phyloP scores from a whole-genome alignment of 2,797 vertebrate genomes.

The Caiman crocodilus region DNA sequence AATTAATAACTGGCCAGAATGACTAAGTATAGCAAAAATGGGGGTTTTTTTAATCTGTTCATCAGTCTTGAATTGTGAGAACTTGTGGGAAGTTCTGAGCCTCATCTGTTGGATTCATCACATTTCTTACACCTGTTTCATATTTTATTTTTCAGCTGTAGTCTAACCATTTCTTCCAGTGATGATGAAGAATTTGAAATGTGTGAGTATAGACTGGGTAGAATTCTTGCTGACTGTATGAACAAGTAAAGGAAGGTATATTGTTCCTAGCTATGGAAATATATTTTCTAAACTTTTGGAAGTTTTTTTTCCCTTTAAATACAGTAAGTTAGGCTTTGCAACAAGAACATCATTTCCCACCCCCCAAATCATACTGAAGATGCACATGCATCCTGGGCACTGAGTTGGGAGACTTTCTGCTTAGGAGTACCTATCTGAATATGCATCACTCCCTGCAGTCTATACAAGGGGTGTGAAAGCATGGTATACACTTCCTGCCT shows the following conservation, averaged over 20 bases:
- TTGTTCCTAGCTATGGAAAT: rapidly evolving
- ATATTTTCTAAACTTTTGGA: neutral
- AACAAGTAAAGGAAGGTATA: rapidly evolving
- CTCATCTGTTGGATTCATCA: neutral
- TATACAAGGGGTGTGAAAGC: no score
- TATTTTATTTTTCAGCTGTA: constrained; percentile 45
- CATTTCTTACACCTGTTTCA: neutral
- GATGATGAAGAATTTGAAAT: constrained; percentile 83
- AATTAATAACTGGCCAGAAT: neutral
- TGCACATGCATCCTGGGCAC: no score
- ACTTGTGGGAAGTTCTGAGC: neutral
- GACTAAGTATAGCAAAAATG: neutral
- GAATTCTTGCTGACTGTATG: neutral
- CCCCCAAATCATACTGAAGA: no score
- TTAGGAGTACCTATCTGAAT: no score
- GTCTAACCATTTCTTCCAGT: constrained; percentile 77
- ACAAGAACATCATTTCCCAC: no score
- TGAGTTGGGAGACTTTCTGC: no score
- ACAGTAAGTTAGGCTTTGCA: no score
- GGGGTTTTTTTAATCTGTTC: no score
- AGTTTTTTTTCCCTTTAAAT: neutral
- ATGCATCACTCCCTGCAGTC: no score
- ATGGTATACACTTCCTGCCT: no score
- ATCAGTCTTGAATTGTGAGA: neutral
- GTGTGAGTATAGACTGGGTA: constrained; percentile 77